phyloP scores from a whole-genome alignment of 1,140 invertebrate species.

The Phortica variegata region DNA sequence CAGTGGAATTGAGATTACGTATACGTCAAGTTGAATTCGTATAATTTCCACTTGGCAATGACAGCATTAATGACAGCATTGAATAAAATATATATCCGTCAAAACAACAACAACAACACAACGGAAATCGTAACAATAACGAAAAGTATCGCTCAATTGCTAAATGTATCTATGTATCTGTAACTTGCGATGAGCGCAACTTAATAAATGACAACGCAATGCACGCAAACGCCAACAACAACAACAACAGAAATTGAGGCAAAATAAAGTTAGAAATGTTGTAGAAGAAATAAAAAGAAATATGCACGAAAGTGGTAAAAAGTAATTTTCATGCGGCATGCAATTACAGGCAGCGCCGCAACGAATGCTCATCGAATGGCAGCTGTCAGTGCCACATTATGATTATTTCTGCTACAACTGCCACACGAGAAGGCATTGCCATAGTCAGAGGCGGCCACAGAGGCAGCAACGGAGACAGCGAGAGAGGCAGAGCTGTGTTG shows the following conservation, averaged over 20 bases:
- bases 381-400: neutral
- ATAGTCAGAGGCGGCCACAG: too few relatives aligned
- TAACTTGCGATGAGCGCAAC: neutral
- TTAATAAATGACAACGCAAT: neutral
- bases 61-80: too few relatives aligned
- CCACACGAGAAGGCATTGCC: too few relatives aligned
- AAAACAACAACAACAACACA: too few relatives aligned
- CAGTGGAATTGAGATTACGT: neutral
- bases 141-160: too few relatives aligned
- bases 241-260: neutral
- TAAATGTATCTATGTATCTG: slow-evolving; percentile 36
- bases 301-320: too few relatives aligned
- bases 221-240: slow-evolving; percentile 18
- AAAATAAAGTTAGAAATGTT: slow-evolving; percentile 27
- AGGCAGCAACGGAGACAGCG: too few relatives aligned
- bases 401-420: slow-evolving; percentile 22
- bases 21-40: slow-evolving; percentile 12
- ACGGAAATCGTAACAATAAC: too few relatives aligned
- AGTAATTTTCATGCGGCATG: slow-evolving; percentile 44
- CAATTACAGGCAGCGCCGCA: slow-evolving; percentile 21
- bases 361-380: slow-evolving; percentile 16
- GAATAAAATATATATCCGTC: too few relatives aligned
- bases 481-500: too few relatives aligned
- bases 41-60: too few relatives aligned
- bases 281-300: slow-evolving; percentile 25